Evolutionary conservation across 2,888 invertebrate species (phyloP).

Genomic region (Synergus laeviventris): DNA sequence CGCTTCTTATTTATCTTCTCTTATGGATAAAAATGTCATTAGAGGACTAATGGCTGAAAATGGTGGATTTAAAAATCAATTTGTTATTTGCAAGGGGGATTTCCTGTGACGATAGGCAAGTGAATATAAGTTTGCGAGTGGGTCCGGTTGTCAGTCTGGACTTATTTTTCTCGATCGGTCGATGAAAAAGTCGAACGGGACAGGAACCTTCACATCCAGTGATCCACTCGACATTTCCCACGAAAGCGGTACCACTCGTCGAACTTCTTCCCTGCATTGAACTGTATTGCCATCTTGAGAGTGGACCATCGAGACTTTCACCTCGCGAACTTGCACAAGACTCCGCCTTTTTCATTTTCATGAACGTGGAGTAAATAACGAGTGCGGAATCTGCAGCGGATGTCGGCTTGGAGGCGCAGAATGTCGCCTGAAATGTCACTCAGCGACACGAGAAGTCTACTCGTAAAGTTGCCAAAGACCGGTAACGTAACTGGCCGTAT

Average conservation of each 20-base stretch:
- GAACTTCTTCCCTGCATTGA: constrained; percentile 29
- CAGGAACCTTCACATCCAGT: constrained; percentile 23
- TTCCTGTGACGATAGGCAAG: constrained; percentile 2
- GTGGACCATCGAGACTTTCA: constrained; percentile 39
- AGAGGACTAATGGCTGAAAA: constrained; percentile 19
- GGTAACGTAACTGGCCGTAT: constrained; percentile 36
- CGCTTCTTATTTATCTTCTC: constrained; percentile 6
- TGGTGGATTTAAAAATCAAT: constrained; percentile 11
- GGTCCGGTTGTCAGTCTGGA: constrained; percentile 27
- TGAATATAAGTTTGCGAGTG: constrained; percentile 15
- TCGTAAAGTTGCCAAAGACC: constrained; percentile 37
- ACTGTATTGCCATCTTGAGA: constrained; percentile 31
- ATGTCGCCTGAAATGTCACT: constrained; percentile 40
- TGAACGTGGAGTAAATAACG: constrained; percentile 65
- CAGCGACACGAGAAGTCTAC: constrained; percentile 48
- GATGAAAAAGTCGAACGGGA: constrained; percentile 33
- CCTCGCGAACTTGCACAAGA: constrained; percentile 40
- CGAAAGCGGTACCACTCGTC: constrained; percentile 30
- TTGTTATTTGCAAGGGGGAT: constrained; percentile 17
- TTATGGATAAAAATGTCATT: constrained; percentile 35
- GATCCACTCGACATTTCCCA: constrained; percentile 34
- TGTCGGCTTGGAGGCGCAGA: constrained; percentile 47
- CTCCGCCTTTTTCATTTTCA: constrained; percentile 59
- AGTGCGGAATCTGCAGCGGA: constrained; percentile 52
- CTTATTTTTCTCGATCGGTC: constrained; percentile 23